Percentiles rank a stretch among this genome's conserved stretches.
Evolutionary conservation across 2,113 vertebrate species (phyloP).

Genomic region (Trogon melanurus): DNA sequence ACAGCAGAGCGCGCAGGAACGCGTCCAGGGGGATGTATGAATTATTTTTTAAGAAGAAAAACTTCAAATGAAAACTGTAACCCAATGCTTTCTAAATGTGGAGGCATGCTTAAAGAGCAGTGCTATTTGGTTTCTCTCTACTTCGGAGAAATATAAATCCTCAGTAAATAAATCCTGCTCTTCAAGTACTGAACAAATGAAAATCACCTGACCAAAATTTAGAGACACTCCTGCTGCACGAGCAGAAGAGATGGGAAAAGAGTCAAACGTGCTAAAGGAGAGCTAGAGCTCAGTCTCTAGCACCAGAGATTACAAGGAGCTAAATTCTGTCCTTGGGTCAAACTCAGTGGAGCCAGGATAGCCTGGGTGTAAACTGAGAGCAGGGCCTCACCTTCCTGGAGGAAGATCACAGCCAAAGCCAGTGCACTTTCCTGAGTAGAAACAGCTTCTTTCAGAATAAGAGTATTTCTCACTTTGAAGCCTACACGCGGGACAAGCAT

Average conservation of each 20-base stretch:
- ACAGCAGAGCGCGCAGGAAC: too few relatives aligned
- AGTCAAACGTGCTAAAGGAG: background rate
- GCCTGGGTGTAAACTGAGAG: background rate
- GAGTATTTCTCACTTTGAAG: background rate
- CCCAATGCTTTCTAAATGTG: slow-evolving; percentile 62
- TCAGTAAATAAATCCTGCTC: slow-evolving; percentile 59
- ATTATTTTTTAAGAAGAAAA: slow-evolving; percentile 71
- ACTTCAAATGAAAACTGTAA: slow-evolving; percentile 73
- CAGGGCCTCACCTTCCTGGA: background rate
- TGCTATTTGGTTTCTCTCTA: slow-evolving; percentile 57
- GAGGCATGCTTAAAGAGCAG: slow-evolving; percentile 58
- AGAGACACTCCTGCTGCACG: background rate
- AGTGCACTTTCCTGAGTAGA: background rate
- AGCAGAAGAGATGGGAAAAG: background rate
- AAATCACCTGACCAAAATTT: slow-evolving; percentile 36
- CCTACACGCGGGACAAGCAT: background rate
- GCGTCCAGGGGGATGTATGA: background rate
- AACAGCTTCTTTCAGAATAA: slow-evolving; percentile 19
- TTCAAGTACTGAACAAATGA: slow-evolving; percentile 61
- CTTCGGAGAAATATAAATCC: slow-evolving; percentile 69
- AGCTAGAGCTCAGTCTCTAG: background rate
- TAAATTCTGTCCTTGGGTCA: background rate
- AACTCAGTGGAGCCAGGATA: background rate
- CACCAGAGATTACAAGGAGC: background rate
- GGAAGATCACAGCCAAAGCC: background rate